Evolutionary conservation across 1,140 invertebrate genomes (phyloP).

Genomic region (Ostrea denselamellosa): DNA sequence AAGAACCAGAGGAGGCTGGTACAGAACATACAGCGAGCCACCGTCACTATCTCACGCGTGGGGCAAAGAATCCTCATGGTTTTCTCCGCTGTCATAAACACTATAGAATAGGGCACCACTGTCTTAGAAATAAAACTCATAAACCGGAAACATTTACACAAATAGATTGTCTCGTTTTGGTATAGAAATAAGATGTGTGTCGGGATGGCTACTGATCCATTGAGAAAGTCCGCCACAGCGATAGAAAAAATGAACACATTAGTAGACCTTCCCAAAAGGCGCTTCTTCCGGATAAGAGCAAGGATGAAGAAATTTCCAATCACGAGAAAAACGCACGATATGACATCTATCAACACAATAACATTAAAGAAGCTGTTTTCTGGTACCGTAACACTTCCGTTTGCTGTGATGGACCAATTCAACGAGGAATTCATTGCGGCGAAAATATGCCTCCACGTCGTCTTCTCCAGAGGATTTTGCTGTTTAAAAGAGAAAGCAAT

Average conservation of each 20-base stretch:
- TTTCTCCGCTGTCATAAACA: conserved; percentile 65
- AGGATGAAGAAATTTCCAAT: conserved; percentile 54
- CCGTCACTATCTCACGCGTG: conserved; percentile 59
- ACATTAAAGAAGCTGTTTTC: background rate
- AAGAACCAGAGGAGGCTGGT: conserved; percentile 70
- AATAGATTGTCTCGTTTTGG: conserved; percentile 57
- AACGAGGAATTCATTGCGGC: background rate
- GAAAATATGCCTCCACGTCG: background rate
- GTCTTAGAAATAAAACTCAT: conserved; percentile 65
- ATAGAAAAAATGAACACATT: conserved; percentile 71
- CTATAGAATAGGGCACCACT: conserved; percentile 64
- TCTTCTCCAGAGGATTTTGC: background rate
- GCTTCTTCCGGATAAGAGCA: conserved; percentile 54
- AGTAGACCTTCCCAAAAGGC: conserved; percentile 68
- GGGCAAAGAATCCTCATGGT: conserved; percentile 61
- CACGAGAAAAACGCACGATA: conserved; percentile 38
- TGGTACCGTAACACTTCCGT: background rate
- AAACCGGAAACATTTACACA: conserved; percentile 67
- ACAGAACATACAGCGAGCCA: conserved; percentile 70
- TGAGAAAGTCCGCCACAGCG: conserved; percentile 64
- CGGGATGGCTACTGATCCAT: conserved; percentile 61
- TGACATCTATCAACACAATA: conserved; percentile 42
- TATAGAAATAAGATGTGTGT: conserved; percentile 56
- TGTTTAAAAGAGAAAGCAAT: too few species aligned
- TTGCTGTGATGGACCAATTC: background rate